These are phyloP conservation scores for Bergia puertoricense DNA, from an alignment of 92 coral and sea anemone genomes.

Conservation along the genomic window DNA sequence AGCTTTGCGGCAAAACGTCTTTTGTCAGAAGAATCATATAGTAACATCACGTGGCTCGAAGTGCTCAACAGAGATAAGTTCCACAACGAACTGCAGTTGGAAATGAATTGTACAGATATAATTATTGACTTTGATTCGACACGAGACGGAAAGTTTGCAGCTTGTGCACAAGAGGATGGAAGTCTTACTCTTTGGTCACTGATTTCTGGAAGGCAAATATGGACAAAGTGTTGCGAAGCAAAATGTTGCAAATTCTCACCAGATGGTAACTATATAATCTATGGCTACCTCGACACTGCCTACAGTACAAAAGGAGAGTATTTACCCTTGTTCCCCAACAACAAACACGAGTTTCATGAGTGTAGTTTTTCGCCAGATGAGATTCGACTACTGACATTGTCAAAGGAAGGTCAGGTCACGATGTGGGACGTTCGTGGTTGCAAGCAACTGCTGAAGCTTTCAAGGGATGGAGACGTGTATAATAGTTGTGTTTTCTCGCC, in stretches of 20 bases:
- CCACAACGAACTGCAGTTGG: constrained; percentile 49
- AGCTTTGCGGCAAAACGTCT: constrained; percentile 40
- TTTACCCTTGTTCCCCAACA: background rate
- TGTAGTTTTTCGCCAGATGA: constrained; percentile 8
- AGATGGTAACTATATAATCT: background rate
- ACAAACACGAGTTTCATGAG: background rate
- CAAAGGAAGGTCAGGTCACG: background rate
- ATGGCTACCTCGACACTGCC: background rate
- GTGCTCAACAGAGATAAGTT: constrained; percentile 42
- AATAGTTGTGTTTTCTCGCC: background rate
- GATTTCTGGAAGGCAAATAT: constrained; percentile 45
- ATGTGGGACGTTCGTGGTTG: background rate
- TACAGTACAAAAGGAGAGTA: constrained; percentile 9
- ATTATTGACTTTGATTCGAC: constrained; percentile 51
- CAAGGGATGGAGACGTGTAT: background rate
- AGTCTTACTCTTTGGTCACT: constrained; percentile 56
- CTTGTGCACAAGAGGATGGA: constrained; percentile 56
- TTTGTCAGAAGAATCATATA: constrained; percentile 41
- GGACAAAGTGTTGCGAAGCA: constrained; percentile 4
- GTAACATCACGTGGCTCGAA: constrained; percentile 36
- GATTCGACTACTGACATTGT: background rate
- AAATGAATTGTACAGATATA: constrained; percentile 40
- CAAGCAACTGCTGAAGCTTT: background rate
- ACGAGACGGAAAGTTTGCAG: constrained; percentile 35
- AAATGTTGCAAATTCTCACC: constrained; percentile 10